Conservation (phyloP, 2,888 invertebrate species). For the Leucozona laternaria region DNA sequence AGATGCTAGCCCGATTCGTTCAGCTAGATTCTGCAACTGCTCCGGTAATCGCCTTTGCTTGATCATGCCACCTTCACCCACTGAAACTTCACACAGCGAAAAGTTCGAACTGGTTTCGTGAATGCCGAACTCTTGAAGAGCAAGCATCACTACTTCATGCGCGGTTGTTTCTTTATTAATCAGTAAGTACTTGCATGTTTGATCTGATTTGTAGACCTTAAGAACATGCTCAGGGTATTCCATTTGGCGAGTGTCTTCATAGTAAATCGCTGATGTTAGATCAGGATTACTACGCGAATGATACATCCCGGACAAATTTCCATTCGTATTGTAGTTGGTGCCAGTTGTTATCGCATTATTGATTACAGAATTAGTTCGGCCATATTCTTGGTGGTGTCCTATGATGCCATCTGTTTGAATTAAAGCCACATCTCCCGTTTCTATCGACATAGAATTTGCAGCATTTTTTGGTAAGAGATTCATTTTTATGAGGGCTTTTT, state of each 20-base stretch:
- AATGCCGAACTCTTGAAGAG: slow-evolving; percentile 97
- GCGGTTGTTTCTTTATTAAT: slow-evolving; percentile 97
- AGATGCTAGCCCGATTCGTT: slow-evolving; percentile 94
- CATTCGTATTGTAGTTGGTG: slow-evolving; percentile 84
- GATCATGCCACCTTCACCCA: slow-evolving; percentile 97
- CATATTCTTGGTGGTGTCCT: slow-evolving; percentile 78
- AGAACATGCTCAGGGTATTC: slow-evolving; percentile 98
- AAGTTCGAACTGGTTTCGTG: slow-evolving; percentile 97
- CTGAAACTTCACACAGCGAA: slow-evolving; percentile 97
- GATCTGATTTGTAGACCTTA: slow-evolving; percentile 97
- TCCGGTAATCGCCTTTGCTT: slow-evolving; percentile 98
- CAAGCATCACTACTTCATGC: slow-evolving; percentile 97
- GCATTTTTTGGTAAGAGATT: slow-evolving; percentile 86
- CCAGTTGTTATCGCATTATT: slow-evolving; percentile 80
- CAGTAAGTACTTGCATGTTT: slow-evolving; percentile 98
- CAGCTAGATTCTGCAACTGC: slow-evolving; percentile 97
- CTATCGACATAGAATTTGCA: slow-evolving; percentile 79
- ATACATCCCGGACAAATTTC: slow-evolving; percentile 86
- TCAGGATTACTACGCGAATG: slow-evolving; percentile 96
- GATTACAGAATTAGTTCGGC: slow-evolving; percentile 53
- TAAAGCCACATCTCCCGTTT: slow-evolving; percentile 79
- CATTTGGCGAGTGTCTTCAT: slow-evolving; percentile 90
- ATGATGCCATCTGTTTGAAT: slow-evolving; percentile 74
- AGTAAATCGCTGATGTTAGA: slow-evolving; percentile 87
- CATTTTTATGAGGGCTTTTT: slow-evolving; percentile 94